These are phyloP conservation scores for Odontocolon sp. DNA, from an alignment of 2,888 invertebrate genomes.

Conservation along the genomic window DNA sequence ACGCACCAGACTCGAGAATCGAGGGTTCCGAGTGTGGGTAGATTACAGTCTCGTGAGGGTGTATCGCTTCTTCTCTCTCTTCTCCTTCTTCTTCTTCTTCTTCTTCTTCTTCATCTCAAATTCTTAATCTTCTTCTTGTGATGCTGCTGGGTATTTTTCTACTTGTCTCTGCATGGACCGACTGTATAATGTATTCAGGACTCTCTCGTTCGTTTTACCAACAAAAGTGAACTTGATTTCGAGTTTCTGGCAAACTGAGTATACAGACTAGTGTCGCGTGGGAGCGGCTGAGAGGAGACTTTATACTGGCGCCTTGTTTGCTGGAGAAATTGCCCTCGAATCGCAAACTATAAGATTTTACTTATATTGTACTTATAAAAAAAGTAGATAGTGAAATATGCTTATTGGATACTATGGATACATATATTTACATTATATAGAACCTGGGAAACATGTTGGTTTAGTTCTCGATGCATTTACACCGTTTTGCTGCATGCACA, in stretches of 20 bases:
- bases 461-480: constrained; percentile 9
- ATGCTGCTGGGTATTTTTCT: too few relatives aligned
- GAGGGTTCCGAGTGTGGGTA: constrained; percentile 53
- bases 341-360: too few relatives aligned
- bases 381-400: too few relatives aligned
- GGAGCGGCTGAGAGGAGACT: constrained; percentile 28
- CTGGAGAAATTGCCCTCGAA: constrained; percentile 24
- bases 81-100: constrained; percentile 23
- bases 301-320: constrained; percentile 55
- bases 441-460: too few relatives aligned
- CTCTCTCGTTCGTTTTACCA: constrained; percentile 25
- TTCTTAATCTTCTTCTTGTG: constrained; percentile 14
- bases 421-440: too few relatives aligned
- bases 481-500: too few relatives aligned
- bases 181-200: constrained; percentile 11
- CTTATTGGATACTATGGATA: too few relatives aligned
- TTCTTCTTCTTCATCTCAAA: constrained; percentile 12
- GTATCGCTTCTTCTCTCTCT: constrained; percentile 32
- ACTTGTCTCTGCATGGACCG: constrained; percentile 8
- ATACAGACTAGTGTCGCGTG: constrained; percentile 21
- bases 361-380: too few relatives aligned
- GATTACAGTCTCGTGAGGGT: constrained; percentile 55
- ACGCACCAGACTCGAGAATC: constrained; percentile 41
- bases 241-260: constrained; percentile 43
- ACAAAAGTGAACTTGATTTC: constrained; percentile 45